Evolutionary conservation across 2,113 vertebrate species (phyloP), one percentile per base, ranked within the genome.

Genomic region (Neodontobutis hainanensis): DNA sequence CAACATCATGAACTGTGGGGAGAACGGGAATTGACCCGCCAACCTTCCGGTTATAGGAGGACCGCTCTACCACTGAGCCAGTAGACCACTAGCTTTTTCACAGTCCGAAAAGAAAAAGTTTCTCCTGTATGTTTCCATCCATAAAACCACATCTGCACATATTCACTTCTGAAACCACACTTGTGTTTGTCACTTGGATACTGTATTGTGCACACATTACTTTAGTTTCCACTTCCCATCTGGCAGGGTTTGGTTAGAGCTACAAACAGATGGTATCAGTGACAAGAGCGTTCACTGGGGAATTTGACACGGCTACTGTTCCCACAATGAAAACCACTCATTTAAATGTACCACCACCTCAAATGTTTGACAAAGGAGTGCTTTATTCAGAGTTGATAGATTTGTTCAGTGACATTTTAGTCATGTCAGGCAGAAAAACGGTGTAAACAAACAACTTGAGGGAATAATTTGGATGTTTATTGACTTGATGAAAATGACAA

Each of bases 201-300:
- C 27, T 35, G 51, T 53, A 34, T 50, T 16, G 5, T 35, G 51
- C 27, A 53, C 35, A 11, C 51, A 53, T 53, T 36, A 35, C 51
- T 53, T 53, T 53, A 14, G 32, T 53, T 53, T 53, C 27, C 51
- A 14, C 32, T 40, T 46, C 55, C 55, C 55, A 57, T 57, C 55
- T 57, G 55, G 55, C 55, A 16, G 36, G 4, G 55, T 57, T 42
- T 2, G 47, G 12, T 11, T 47, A 11, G 19, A 65, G 47, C 53
- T 27, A 12, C 50, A 48, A 65, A 67, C 81, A 77, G 81, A 80
- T 77, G 81, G 61, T 46, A 11, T 8, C 43, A 8, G 32, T 4
- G 42, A 57, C 55, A 43, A 2, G 69, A 59, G 16, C 35, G 50
- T 7, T 34, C 66, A 67, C 65, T 0, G 49, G 70, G 59, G 66